Base-by-base conservation (phyloP, 2,113 vertebrate genomes). In the Leucosticte australis region DNA sequence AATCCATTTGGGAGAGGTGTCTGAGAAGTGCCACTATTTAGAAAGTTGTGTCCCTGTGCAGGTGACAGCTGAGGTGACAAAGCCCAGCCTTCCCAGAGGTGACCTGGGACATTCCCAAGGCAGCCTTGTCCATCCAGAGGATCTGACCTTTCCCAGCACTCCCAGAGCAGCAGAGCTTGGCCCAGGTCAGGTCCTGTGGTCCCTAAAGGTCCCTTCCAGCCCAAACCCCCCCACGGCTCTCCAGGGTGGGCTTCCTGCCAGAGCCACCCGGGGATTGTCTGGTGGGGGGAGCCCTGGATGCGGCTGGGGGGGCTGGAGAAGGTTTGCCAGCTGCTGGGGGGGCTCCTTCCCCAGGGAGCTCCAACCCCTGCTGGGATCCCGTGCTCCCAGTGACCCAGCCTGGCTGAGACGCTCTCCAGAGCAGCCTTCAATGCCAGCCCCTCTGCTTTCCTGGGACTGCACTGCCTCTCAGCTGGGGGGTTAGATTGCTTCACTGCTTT, bases 171-270 rank as follows among this genome's bases (percentile, higher is more conserved):
- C 41, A 44, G 78, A 11, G 24, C 21, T 44, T 35, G 50, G 65
- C 30, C 44, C 9, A 28, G 71, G 33, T 10, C 37, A 39, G 55
- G 18, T 4, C 55, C 78, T 21, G 9, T 6, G 63, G 7, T 46
- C 20, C 52, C 39, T 9, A 3, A 23, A 24, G 20, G 31, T 15
- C 39, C 39, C 33, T 28, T 10, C 47, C 50, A 15, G 7, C 27
- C 63, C 52, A 39, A 11, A 15, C 13, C 42, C 15, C 5, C 13
- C 63, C 28, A 1, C 4, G 7, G 17, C 3, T 26, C 18, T 16
- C 24, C 24, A 6, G 24, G 23, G 5, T 4, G 0, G 0, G 28
- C 12, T 15, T 22, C 6, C 1, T 44, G 19, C 10, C 37, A 13
- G 14, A n/a, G 3, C 21, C 55, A 35, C 33, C 65, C 62, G 2